Evolutionary conservation across 2,888 invertebrate species (phyloP).

Genomic region (Meta bourneti): DNA sequence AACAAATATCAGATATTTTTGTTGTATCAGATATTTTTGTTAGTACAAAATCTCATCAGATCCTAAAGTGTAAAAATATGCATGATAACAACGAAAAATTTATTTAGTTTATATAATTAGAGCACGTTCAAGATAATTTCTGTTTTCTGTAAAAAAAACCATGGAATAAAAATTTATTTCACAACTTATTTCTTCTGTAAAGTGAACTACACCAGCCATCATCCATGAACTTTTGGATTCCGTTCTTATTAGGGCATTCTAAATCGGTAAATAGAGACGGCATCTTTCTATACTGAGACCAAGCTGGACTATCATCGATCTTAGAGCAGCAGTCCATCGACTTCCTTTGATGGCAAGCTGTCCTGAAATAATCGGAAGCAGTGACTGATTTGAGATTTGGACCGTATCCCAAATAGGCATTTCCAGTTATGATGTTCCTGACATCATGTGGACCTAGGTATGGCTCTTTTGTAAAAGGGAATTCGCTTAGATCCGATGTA

Average conservation of each 20-base stretch:
- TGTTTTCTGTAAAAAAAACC: too few relatives aligned
- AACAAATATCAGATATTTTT: too few relatives aligned
- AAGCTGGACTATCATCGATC: not conserved
- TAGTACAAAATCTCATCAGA: too few relatives aligned
- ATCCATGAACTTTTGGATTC: constrained; percentile 32
- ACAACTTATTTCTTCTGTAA: too few relatives aligned
- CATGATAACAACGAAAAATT: too few relatives aligned
- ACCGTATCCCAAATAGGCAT: not conserved
- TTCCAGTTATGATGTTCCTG: not conserved
- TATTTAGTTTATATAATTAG: too few relatives aligned
- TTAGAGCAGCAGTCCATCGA: not conserved
- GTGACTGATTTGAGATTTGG: constrained; percentile 15
- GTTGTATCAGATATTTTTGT: too few relatives aligned
- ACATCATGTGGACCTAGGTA: not conserved
- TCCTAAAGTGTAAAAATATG: too few relatives aligned
- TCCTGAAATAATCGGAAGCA: constrained; percentile 1
- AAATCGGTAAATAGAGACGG: not conserved
- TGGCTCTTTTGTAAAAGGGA: constrained; percentile 12
- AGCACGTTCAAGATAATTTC: too few relatives aligned
- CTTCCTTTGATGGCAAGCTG: not conserved
- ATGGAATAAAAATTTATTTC: too few relatives aligned
- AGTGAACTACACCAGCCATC: not conserved
- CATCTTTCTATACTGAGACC: not conserved
- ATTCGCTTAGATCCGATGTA: not conserved
- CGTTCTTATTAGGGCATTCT: constrained; percentile 6